Evolutionary conservation across 2,797 vertebrate genomes (phyloP), one percentile per base, ranked within the genome.

Genomic region (Enteromius unitaeniatus): DNA sequence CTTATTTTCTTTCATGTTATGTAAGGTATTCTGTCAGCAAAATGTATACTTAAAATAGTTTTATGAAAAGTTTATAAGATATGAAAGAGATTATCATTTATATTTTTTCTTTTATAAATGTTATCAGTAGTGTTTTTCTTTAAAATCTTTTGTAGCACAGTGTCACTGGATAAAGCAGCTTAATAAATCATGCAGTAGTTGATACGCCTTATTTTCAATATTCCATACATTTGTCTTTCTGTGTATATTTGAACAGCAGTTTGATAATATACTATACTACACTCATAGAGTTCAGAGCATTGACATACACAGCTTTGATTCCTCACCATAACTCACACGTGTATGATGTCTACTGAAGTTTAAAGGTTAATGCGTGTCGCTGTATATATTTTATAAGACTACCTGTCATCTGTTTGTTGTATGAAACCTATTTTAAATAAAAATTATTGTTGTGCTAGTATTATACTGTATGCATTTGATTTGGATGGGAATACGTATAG

Each of bases 341-440:
- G 58, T 64, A 42, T 76, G 19, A 81, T 81, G 83, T 76, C 68
- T 64, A 84, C 53, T 80, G 64, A 84, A 45, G 64, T 70, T 76
- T 31, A 58, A 62, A 74, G 19, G 47, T 23, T 69, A 47, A 74
- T 47, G 14, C 45, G 45, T 53, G 9, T 77, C 62, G 42, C 53
- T 84, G 45, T 81, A 70, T 72, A 78, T 81, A 79, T 83, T 75
- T 83, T 75, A 28, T 74, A 45, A 72, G 26, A 51, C 9, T 47
- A 65, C 10, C 49, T 78, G 34, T 19, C 40, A 70, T 51, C 26
- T 83, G 26, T 84, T 65, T 86, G 77, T 64, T 86, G 73, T 70
- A 55, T 80, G 49, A 45, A 14, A 65, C 47, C 31, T 85, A 40
- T 85, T 81, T 85, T 34, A 81, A 80, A 85, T 85, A 85, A 81